Conservation (phyloP, 2,888 invertebrate genomes). For the Lumbricus terrestris region DNA sequence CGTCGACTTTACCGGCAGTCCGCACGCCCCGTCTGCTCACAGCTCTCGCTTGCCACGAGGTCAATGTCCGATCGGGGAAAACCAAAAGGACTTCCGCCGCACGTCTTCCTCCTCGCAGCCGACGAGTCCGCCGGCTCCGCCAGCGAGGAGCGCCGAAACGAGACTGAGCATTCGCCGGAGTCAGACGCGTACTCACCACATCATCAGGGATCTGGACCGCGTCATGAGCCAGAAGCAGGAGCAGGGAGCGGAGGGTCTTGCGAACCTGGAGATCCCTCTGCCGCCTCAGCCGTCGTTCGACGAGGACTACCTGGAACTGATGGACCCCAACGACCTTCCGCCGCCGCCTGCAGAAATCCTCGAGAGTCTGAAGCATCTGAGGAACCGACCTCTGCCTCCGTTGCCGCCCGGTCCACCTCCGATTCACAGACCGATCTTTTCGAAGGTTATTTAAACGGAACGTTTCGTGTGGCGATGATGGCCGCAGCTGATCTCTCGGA, state of each 20-base stretch:
- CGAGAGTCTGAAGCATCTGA: constrained; percentile 18
- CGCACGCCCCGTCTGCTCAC: neutral
- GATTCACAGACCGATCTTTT: neutral
- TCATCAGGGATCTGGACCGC: constrained; percentile 36
- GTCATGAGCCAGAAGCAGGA: constrained; percentile 36
- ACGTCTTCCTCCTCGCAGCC: neutral
- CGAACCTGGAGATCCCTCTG: constrained; percentile 16
- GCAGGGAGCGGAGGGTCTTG: neutral
- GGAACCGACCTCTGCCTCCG: constrained; percentile 28
- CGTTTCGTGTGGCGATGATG: neutral
- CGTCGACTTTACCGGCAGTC: neutral
- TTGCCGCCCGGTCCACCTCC: constrained; percentile 24
- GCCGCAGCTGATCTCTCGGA: neutral
- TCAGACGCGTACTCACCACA: constrained; percentile 24
- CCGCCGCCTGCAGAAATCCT: constrained; percentile 36
- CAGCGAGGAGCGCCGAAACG: constrained; percentile 30
- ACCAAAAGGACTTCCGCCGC: neutral
- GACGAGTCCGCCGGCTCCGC: constrained; percentile 33
- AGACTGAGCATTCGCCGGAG: constrained; percentile 28
- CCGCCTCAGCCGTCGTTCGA: constrained; percentile 28
- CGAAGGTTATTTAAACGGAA: neutral
- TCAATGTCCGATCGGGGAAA: neutral
- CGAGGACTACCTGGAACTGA: constrained; percentile 11
- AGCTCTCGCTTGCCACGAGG: neutral
- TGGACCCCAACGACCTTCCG: constrained; percentile 14